Base-by-base conservation (phyloP, 2,797 vertebrate genomes). In the Epinephelus awoara region DNA sequence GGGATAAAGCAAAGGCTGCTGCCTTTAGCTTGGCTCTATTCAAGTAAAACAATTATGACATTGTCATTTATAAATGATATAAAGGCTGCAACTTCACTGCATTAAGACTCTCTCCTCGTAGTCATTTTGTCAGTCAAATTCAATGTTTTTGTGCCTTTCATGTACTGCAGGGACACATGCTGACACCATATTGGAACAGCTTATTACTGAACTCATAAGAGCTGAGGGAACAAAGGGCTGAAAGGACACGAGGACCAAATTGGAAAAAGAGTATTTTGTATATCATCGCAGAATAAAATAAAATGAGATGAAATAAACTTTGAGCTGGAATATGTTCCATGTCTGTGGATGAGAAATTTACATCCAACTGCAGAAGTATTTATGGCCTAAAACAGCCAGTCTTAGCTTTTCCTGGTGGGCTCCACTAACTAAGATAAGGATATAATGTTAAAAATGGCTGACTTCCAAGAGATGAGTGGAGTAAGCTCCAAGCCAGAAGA, bases 391-490 rank as follows among this genome's bases (percentile, higher is more conserved):
- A 86, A 88, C 61, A 85, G 54, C 56, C 68, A 29, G 61, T 67
- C 56, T 69, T 67, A 82, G 84, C 77, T 86, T 82, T 84, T 90
- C 77, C 75, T 86, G 82, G 67, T 77, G 78, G 79, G 85, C 86
- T 83, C 74, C 72, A 77, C 84, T 87, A 85, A 86, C 90, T 77
- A 83, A 91, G 88, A 91, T 88, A 85, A 90, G 88, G 83, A 82
- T 82, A 76, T 88, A 82, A 82, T 87, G 85, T 88, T 80, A 63
- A 73, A 89, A 91, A 88, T 91, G 91, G 88, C 85, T 77, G 84
- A 85, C 80, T 83, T 88, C 85, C 87, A 89, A 85, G 73, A 86
- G 86, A 88, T 90, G 84, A 85, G 78, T 74, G 72, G 77, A 85
- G 70, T 81, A 85, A 90, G 87, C 88, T 90, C 57, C 70, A 18